phyloP scores from a whole-genome alignment of 2,888 invertebrate species.

The Mythimna vitellina region DNA sequence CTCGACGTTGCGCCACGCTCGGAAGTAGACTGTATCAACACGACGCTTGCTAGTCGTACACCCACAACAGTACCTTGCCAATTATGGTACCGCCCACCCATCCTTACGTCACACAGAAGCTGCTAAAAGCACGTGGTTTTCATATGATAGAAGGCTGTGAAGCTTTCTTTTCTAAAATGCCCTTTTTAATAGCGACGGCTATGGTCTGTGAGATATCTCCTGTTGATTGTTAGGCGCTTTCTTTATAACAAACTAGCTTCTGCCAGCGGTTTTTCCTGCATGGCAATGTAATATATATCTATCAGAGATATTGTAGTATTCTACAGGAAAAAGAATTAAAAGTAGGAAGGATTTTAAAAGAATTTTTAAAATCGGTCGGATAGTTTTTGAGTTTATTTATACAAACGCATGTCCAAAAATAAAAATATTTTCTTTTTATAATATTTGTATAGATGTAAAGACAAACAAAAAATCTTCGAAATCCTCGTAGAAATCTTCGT shows the following conservation, averaged over 20 bases:
- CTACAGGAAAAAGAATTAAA: too few relatives aligned
- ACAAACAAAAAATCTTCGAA: too few relatives aligned
- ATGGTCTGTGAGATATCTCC: constrained; percentile 42
- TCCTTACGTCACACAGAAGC: constrained; percentile 67
- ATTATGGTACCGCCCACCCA: constrained; percentile 64
- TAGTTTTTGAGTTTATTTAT: too few relatives aligned
- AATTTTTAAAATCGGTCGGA: too few relatives aligned
- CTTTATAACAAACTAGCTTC: not conserved
- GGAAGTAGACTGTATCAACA: constrained; percentile 79
- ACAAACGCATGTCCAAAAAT: too few relatives aligned
- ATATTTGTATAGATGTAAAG: not conserved
- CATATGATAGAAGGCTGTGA: constrained; percentile 29
- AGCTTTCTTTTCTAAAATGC: constrained; percentile 60
- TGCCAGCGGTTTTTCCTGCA: too few relatives aligned
- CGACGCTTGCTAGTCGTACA: constrained; percentile 59
- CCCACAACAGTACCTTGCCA: constrained; percentile 66
- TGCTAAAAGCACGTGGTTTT: constrained; percentile 41
- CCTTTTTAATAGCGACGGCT: constrained; percentile 61
- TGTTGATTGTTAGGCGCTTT: constrained; percentile 50
- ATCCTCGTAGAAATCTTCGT: too few relatives aligned
- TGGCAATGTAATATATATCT: too few relatives aligned
- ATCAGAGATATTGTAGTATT: too few relatives aligned
- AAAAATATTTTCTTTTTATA: too few relatives aligned
- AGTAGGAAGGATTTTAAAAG: too few relatives aligned
- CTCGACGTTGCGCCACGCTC: constrained; percentile 74